These are phyloP conservation scores for Lithosia quadra DNA, from an alignment of 2,888 invertebrate genomes.

Conservation along the genomic window DNA sequence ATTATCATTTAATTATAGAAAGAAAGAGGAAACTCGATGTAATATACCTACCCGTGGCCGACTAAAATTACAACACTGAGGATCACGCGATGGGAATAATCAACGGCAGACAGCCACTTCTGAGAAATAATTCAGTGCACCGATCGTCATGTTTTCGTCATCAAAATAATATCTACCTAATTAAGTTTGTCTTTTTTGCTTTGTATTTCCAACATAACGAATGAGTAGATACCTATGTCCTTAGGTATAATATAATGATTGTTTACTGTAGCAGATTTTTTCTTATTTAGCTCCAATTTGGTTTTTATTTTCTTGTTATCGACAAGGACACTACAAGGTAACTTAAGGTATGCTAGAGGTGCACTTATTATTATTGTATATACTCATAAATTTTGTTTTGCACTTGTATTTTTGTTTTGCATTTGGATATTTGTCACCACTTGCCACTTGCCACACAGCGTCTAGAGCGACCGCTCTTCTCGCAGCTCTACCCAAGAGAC, in stretches of 20 bases:
- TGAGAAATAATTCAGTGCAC: constrained; percentile 14
- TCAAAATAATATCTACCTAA: not conserved
- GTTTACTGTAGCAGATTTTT: not conserved
- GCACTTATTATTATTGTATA: not conserved
- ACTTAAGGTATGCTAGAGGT: too few relatives aligned
- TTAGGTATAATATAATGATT: too few relatives aligned
- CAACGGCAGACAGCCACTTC: constrained; percentile 9
- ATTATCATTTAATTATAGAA: constrained; percentile 4
- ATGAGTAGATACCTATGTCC: not conserved
- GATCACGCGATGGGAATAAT: constrained; percentile 18
- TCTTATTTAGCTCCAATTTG: not conserved
- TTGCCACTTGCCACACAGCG: too few relatives aligned
- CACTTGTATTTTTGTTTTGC: too few relatives aligned
- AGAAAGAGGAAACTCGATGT: constrained; percentile 11
- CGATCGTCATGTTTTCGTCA: not conserved
- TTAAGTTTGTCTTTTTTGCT: not conserved
- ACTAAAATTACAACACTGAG: constrained; percentile 4
- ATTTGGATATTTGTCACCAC: too few relatives aligned
- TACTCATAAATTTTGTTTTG: not conserved
- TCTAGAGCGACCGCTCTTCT: too few relatives aligned
- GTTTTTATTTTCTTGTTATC: not conserved
- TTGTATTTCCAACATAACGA: not conserved
- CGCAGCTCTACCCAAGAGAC: too few relatives aligned
- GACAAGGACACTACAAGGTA: constrained; percentile 1
- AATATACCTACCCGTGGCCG: constrained; percentile 15